Evolutionary conservation across 2,113 vertebrate species (phyloP).

Genomic region (Erpornis zantholeuca): DNA sequence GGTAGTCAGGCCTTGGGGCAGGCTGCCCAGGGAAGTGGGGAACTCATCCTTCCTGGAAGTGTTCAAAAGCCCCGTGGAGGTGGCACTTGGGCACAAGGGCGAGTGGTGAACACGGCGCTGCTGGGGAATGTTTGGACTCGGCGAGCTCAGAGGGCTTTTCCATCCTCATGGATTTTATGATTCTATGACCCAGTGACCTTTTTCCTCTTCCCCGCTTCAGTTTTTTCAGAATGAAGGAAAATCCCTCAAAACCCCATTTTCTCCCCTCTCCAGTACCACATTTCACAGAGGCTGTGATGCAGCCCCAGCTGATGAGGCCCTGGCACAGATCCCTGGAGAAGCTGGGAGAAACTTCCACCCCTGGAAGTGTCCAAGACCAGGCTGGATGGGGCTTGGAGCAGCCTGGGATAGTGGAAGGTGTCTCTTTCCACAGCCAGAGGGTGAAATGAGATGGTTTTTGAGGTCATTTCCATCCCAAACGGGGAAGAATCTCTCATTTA

Average conservation of each 20-base stretch:
- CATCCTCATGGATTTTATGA: background rate
- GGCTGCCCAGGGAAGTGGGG: background rate
- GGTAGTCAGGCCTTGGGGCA: background rate
- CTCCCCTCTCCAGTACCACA: rapidly evolving
- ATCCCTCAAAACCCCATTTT: background rate
- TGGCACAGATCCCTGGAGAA: background rate
- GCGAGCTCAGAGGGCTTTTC: background rate
- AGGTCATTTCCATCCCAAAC: background rate
- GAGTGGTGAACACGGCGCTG: rapidly evolving
- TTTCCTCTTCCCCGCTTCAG: background rate
- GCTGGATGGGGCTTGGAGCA: background rate
- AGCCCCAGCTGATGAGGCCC: background rate
- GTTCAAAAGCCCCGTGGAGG: background rate
- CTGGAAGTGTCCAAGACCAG: background rate
- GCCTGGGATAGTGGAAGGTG: background rate
- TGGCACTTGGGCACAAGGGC: rapidly evolving
- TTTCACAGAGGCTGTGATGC: background rate
- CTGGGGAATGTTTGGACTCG: background rate
- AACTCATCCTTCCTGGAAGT: no score
- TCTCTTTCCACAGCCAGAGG: background rate
- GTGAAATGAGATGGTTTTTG: background rate
- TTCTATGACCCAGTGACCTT: background rate
- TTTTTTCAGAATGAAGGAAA: background rate
- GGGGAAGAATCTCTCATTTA: background rate
- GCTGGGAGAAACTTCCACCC: background rate